Percentiles rank a stretch among this genome's conserved stretches.
phyloP scores from a whole-genome alignment of 2,888 invertebrate genomes.

The Melieria picta region DNA sequence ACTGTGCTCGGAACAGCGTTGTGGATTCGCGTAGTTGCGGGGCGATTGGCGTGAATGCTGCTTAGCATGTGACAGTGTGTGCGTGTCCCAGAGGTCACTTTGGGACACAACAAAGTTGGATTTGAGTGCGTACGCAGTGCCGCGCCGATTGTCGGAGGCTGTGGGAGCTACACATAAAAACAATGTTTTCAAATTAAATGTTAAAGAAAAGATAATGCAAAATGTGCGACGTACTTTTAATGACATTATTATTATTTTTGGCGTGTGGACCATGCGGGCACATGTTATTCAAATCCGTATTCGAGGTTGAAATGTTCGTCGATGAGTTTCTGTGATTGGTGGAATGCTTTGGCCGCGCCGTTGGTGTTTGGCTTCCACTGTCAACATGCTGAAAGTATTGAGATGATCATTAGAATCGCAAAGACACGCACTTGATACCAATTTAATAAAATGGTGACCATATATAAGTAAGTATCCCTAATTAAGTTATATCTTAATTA shows the following conservation, averaged over 20 bases:
- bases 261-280: constrained; percentile 61
- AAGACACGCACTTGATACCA: too few relatives aligned
- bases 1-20: constrained; percentile 65
- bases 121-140: constrained; percentile 56
- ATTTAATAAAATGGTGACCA: too few relatives aligned
- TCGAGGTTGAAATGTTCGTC: constrained; percentile 63
- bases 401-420: background rate
- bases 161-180: constrained; percentile 49
- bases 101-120: constrained; percentile 74
- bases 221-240: constrained; percentile 53
- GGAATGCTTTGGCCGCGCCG: constrained; percentile 57
- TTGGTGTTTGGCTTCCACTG: constrained; percentile 61
- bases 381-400: constrained; percentile 51
- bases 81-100: constrained; percentile 75
- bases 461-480: background rate
- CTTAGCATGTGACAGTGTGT: constrained; percentile 70
- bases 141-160: constrained; percentile 61
- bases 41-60: constrained; percentile 65
- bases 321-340: constrained; percentile 62
- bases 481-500: constrained; percentile 11
- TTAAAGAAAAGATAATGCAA: background rate
- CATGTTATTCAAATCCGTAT: constrained; percentile 63
- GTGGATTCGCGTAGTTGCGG: constrained; percentile 63
- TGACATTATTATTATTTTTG: constrained; percentile 57
- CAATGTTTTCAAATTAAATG: background rate